Evolutionary conservation across 2,797 vertebrate genomes (phyloP).

Genomic region (Sebastes nivosus): DNA sequence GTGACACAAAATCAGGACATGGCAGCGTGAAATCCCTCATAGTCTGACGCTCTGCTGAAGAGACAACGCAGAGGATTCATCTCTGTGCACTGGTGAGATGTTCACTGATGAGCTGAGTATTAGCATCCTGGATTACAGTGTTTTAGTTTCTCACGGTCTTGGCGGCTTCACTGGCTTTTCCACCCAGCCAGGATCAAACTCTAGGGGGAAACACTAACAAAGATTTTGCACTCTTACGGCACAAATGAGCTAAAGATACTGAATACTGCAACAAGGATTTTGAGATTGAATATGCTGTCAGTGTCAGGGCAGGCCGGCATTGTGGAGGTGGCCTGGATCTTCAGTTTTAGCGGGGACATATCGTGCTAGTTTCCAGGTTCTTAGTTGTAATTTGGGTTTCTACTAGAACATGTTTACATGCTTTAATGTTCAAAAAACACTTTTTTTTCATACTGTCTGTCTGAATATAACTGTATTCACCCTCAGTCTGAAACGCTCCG

Average conservation of each 20-base stretch:
- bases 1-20: constrained; percentile 36
- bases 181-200: constrained; percentile 5
- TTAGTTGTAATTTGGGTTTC: too few relatives aligned
- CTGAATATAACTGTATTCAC: too few relatives aligned
- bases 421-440: not conserved
- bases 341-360: constrained; percentile 23
- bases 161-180: constrained; percentile 16
- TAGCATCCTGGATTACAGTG: constrained; percentile 21
- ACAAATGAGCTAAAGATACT: constrained; percentile 5
- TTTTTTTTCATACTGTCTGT: not conserved
- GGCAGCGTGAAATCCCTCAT: constrained; percentile 29
- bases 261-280: constrained; percentile 1
- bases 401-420: not conserved
- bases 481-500: not conserved
- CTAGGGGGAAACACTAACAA: not conserved
- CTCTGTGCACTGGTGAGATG: not conserved
- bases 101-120: constrained; percentile 21
- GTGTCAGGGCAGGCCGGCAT: constrained; percentile 3
- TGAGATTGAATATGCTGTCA: not conserved
- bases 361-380: too few relatives aligned
- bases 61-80: constrained; percentile 5
- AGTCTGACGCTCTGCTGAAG: constrained; percentile 1
- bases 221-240: not conserved
- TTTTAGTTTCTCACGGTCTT: constrained; percentile 6
- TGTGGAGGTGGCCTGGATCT: constrained; percentile 65